These are phyloP conservation scores for Amphilophus citrinellus DNA, from an alignment of 2,113 vertebrate genomes.

Conservation along the genomic window DNA sequence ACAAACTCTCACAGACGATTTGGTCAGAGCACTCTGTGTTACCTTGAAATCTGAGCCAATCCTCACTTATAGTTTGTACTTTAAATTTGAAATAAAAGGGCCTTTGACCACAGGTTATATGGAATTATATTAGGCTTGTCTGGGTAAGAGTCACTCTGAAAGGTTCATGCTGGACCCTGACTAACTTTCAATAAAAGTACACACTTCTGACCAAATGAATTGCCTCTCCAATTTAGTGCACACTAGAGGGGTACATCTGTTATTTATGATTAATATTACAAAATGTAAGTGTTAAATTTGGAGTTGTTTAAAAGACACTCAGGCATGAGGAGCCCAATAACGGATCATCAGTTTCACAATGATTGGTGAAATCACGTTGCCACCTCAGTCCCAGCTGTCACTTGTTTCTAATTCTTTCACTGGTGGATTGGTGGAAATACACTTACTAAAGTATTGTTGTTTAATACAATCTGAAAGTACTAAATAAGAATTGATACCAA, in stretches of 20 bases:
- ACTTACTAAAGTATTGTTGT: too few species aligned
- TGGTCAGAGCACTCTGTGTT: neutral
- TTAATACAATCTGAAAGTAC: too few species aligned
- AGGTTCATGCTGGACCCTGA: neutral
- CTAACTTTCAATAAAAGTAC: neutral
- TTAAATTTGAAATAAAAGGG: neutral
- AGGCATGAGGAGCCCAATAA: neutral
- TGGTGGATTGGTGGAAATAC: neutral
- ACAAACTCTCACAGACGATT: neutral
- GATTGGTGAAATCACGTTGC: neutral
- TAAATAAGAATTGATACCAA: too few species aligned
- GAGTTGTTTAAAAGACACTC: neutral
- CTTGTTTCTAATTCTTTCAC: neutral
- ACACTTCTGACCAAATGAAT: neutral
- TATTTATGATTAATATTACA: neutral
- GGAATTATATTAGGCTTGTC: neutral
- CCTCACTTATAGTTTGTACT: neutral
- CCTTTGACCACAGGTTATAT: neutral
- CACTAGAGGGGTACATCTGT: neutral
- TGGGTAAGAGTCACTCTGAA: neutral
- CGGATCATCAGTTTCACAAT: neutral
- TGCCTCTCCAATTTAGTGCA: neutral
- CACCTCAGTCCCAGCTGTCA: neutral
- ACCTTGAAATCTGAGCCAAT: neutral
- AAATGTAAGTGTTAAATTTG: slow-evolving; percentile 4